Conservation (phyloP, 1,140 invertebrate species). For the Neomicropteryx cornuta region DNA sequence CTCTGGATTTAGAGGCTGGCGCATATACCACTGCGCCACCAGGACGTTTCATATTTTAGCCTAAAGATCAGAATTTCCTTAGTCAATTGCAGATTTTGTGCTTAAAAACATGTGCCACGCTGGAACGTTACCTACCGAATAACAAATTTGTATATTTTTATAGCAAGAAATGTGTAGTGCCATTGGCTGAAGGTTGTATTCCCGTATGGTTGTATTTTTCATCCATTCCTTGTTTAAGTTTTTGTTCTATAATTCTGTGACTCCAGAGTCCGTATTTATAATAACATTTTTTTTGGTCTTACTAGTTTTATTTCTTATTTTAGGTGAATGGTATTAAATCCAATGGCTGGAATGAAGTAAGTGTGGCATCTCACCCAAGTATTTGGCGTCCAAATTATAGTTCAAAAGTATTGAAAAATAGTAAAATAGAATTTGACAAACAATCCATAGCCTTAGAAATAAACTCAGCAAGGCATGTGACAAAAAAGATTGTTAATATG, state of each 20-base stretch:
- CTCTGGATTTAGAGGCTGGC: no score
- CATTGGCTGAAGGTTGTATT: neutral
- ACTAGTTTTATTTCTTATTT: conserved; percentile 1
- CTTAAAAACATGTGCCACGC: no score
- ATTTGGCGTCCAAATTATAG: conserved; percentile 27
- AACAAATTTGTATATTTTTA: no score
- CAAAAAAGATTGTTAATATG: conserved; percentile 26
- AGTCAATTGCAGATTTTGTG: no score
- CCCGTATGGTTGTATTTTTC: neutral
- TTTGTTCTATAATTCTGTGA: neutral
- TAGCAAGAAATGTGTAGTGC: no score
- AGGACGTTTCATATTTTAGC: no score
- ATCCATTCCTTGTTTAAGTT: neutral
- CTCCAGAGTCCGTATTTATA: neutral
- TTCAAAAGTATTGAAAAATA: conserved; percentile 15
- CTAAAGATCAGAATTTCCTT: no score
- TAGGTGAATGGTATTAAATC: conserved; percentile 10
- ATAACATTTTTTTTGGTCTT: neutral
- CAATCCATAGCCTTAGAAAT: conserved; percentile 21
- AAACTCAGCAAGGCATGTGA: conserved; percentile 16
- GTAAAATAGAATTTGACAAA: conserved; percentile 19
- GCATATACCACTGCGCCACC: no score
- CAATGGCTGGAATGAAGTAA: conserved; percentile 13
- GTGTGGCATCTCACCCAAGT: conserved; percentile 24
- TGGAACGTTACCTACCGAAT: no score